A percentile compares a stretch with the other conserved stretches of the same genome.
Evolutionary conservation across 2,113 vertebrate genomes (phyloP).

Genomic region (Pachycephala philippinensis): DNA sequence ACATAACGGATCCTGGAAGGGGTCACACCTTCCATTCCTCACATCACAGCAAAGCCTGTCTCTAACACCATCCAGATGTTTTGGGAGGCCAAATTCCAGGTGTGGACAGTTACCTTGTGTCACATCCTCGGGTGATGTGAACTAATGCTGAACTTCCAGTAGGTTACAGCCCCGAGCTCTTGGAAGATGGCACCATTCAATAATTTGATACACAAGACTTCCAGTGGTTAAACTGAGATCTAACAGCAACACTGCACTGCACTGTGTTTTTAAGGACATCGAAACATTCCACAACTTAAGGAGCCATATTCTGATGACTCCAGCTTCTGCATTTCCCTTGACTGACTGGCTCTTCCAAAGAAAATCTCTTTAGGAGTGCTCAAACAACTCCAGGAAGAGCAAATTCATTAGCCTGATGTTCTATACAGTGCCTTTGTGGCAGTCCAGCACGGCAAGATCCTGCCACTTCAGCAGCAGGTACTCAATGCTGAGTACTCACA

Average conservation of each 20-base stretch:
- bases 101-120: background rate
- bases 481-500: background rate
- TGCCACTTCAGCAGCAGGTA: background rate
- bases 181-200: background rate
- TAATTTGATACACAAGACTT: background rate
- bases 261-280: background rate
- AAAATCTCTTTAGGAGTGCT: background rate
- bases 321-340: background rate
- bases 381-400: background rate
- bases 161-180: background rate
- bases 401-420: background rate
- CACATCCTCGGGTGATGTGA: background rate
- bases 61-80: background rate
- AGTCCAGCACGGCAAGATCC: background rate
- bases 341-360: background rate
- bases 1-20: background rate
- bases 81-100: background rate
- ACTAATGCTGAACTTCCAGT: background rate
- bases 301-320: background rate
- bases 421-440: background rate
- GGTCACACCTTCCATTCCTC: background rate
- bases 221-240: background rate
- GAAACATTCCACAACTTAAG: background rate
- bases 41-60: background rate
- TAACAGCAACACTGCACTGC: background rate